Base-by-base conservation (phyloP, 2,113 vertebrate species). In the Hyperoodon ampullatus region DNA sequence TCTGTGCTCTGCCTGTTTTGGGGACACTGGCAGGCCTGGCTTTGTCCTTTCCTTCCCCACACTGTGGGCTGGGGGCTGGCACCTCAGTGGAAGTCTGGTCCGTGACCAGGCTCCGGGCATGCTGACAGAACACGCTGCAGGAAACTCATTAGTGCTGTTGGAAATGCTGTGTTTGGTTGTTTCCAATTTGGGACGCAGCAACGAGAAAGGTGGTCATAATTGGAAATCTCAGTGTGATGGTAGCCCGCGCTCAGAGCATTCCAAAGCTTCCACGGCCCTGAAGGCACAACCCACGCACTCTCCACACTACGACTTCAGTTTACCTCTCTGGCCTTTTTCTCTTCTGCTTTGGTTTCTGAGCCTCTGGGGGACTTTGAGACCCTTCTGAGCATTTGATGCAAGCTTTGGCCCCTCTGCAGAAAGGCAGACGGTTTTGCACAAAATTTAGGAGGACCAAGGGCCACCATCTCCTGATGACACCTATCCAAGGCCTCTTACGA, bases 171-270 rank as follows among this genome's bases (percentile, higher is more conserved):
- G 2, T 23, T 35, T 68, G 58, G 8, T 13, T 21, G 11, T 93
- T 71, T 42, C 23, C 30, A 58, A 3, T n/a, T 3, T 4, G 3
- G 44, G 60, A 1, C 13, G 39, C 19, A 18, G 23, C 6, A 5
- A 14, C 0, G 2, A 39, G n/a, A 66, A 14, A 13, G 9, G 39
- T 2, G 39, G 50, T 30, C 23, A 1, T 11, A 44, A 26, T 6
- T 4, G 26, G n/a, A 21, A 9, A 26, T 4, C 58, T 61, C 23
- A 8, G 16, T 2, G 0, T 21, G 42, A 23, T 11, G 11, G 90
- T 28, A n/a, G 58, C 19, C 24, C 1, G 0, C 8, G 24, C 35
- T 39, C 11, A 10, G 71, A 30, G 35, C 6, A 3, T 30, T 9
- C 11, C 2, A 9, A 65, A 82, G 9, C 39, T 58, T 15, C 35